Base-by-base conservation (phyloP, 2,113 vertebrate genomes). In the Gorsachius goisagi region DNA sequence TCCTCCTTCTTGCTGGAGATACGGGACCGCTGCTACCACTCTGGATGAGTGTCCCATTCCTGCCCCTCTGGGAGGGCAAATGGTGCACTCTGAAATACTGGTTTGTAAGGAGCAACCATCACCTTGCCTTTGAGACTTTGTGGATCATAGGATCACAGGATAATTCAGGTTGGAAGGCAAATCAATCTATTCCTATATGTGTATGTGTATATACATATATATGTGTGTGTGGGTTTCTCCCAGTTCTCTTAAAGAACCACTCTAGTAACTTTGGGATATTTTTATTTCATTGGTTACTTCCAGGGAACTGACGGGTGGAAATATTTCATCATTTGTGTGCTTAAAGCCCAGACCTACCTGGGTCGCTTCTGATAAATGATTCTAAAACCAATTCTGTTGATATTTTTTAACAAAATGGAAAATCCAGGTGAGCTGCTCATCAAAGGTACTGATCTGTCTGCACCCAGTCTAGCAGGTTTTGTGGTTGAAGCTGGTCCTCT, bases 191-290 rank as follows among this genome's bases (percentile, higher is more conserved):
- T 85, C n/a, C 8, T 7, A 2, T 2, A 2, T 26, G 44, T 73
- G 30, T n/a, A 28, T 20, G 21, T 44, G 1, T 55, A 3, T 27
- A 4, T 47, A 10, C 5, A 15, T 6, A 20, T 4, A 9, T 27
- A 15, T 12, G 3, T n/a, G 4, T 45, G 6, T 12, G 9, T 35
- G 39, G 39, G 39, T 12, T 41, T 41, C 39, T 13, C 18, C 11
- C 28, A 50, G 18, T 37, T 77, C 49, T 66, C 35, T 68, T 62
- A 39, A 76, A 62, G 24, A 77, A 47, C 19, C 76, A 20, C 30
- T 69, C 2, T 3, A 49, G 39, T 47, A 68, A 44, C 24, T 72
- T 32, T 15, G 33, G 47, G 49, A 49, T 28, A 50, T 53, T 69
- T 79, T 60, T 5, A 11, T 39, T 60, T 91, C 12, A 21, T 28